A percentile compares a stretch with the other conserved stretches of the same genome.
These are phyloP conservation scores for Hirtodrosophila histrioides DNA, from an alignment of 2,888 invertebrate species.

Conservation along the genomic window DNA sequence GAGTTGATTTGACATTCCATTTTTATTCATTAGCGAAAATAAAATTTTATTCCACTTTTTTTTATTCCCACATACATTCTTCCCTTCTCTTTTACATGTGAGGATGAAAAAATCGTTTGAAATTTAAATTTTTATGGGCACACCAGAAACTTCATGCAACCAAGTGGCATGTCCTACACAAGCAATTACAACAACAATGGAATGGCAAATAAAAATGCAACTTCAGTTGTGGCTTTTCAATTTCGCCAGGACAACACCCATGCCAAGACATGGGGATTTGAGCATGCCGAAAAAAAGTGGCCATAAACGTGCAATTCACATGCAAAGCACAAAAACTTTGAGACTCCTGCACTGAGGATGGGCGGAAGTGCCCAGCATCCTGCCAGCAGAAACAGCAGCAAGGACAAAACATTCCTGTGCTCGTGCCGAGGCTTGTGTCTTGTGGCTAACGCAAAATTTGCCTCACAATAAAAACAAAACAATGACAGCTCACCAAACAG, in stretches of 20 bases:
- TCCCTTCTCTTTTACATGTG: too few relatives aligned
- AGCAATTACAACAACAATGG: slow-evolving; percentile 78
- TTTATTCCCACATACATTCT: too few relatives aligned
- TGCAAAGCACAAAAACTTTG: slow-evolving; percentile 70
- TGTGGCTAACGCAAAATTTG: slow-evolving; percentile 64
- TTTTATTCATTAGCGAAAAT: too few relatives aligned
- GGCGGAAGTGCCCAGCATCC: slow-evolving; percentile 71
- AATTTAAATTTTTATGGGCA: slow-evolving; percentile 26
- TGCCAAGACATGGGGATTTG: slow-evolving; percentile 26
- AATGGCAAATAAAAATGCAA: slow-evolving; percentile 74
- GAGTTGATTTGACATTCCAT: too few relatives aligned
- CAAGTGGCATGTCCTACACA: slow-evolving; percentile 62
- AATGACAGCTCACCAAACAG: slow-evolving; percentile 69
- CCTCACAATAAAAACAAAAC: slow-evolving; percentile 75
- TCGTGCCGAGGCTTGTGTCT: slow-evolving; percentile 24
- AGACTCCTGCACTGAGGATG: slow-evolving; percentile 25
- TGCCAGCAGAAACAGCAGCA: slow-evolving; percentile 28
- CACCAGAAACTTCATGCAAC: slow-evolving; percentile 31
- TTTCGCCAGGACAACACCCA: slow-evolving; percentile 49
- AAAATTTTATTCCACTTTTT: too few relatives aligned
- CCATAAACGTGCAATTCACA: slow-evolving; percentile 78
- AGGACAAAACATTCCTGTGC: slow-evolving; percentile 34
- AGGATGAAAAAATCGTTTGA: too few relatives aligned
- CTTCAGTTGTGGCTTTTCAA: slow-evolving; percentile 72
- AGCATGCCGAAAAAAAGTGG: slow-evolving; percentile 24